Conservation (phyloP, 1,140 invertebrate genomes). For the Penaeus japonicus region DNA sequence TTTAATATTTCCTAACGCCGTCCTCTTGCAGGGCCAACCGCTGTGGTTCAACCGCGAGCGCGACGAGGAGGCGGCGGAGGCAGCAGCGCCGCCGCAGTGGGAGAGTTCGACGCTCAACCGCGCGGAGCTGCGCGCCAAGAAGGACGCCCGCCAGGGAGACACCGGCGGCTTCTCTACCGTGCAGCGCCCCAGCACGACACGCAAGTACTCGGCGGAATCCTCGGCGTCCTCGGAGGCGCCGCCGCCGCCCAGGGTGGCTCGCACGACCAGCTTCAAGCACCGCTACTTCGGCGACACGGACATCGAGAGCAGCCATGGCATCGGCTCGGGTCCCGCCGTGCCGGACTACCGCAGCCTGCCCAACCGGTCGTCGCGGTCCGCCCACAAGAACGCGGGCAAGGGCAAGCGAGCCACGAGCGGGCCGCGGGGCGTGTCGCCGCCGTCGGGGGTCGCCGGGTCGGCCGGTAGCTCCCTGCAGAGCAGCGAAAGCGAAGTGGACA, state of each 20-base stretch:
- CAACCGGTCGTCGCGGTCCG: constrained; percentile 24
- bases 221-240: background rate
- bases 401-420: background rate
- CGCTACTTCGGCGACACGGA: constrained; percentile 59
- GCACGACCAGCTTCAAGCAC: constrained; percentile 45
- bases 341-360: constrained; percentile 49
- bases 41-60: background rate
- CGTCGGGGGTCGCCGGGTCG: constrained; percentile 33
- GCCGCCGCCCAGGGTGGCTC: background rate
- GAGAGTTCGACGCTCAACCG: constrained; percentile 15
- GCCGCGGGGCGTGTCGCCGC: constrained; percentile 18
- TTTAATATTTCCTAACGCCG: too few species aligned
- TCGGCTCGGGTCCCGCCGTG: background rate
- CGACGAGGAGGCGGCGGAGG: background rate
- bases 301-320: constrained; percentile 17
- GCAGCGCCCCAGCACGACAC: background rate
- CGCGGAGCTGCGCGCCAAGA: constrained; percentile 1
- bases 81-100: background rate
- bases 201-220: constrained; percentile 14
- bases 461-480: constrained; percentile 58
- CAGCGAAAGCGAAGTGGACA: constrained; percentile 59
- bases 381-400: constrained; percentile 17
- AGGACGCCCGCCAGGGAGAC: background rate
- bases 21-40: constrained; percentile 8
- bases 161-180: background rate